Evolutionary conservation across 2,888 invertebrate species (phyloP).

Genomic region (Macaria notata): DNA sequence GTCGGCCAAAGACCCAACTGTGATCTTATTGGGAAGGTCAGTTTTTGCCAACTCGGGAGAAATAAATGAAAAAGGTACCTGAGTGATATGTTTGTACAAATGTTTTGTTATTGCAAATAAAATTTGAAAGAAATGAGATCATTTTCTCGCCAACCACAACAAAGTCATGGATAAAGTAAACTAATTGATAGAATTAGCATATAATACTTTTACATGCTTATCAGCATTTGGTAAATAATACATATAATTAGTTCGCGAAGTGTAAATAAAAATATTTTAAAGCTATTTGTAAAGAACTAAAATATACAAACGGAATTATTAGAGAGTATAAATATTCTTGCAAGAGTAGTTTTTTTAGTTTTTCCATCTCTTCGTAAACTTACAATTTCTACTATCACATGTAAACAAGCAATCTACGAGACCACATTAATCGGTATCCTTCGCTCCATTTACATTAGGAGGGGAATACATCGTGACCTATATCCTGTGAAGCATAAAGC

Average conservation of each 20-base stretch:
- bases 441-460: conserved; percentile 54
- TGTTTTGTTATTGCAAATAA: too few species aligned
- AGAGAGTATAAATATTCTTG: too few species aligned
- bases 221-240: too few species aligned
- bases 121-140: not conserved
- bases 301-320: too few species aligned
- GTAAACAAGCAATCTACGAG: conserved; percentile 24
- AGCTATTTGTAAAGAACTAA: too few species aligned
- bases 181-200: too few species aligned
- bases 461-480: conserved; percentile 70
- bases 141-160: not conserved
- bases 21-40: conserved; percentile 48
- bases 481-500: conserved; percentile 65
- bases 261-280: too few species aligned
- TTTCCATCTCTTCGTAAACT: not conserved
- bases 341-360: too few species aligned
- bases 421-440: conserved; percentile 35
- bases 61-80: conserved; percentile 17
- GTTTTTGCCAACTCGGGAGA: conserved; percentile 11
- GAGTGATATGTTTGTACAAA: too few species aligned
- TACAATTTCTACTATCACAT: conserved; percentile 20
- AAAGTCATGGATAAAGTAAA: too few species aligned
- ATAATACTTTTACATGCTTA: too few species aligned
- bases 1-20: conserved; percentile 57
- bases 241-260: too few species aligned